Conservation (phyloP, 2,797 vertebrate genomes). For the Coreius guichenoti region DNA sequence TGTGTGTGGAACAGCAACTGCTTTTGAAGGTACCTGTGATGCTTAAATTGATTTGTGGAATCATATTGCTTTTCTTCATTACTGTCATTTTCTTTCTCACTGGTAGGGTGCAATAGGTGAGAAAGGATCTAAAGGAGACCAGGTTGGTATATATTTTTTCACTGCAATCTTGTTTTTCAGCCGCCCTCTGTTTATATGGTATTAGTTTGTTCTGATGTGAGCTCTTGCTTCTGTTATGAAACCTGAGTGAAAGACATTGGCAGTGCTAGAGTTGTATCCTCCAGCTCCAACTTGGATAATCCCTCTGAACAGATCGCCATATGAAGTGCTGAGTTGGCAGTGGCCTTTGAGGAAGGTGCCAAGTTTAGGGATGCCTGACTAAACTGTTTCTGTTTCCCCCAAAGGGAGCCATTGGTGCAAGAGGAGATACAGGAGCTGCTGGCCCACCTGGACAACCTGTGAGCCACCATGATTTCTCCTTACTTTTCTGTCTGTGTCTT, state of each 20-base stretch:
- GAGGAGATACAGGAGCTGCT: conserved; percentile 75
- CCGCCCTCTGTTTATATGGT: conserved; percentile 18
- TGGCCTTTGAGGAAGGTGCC: conserved; percentile 16
- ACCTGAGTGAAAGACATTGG: conserved; percentile 36
- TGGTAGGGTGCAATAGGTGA: conserved; percentile 84
- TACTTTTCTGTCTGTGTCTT: background rate
- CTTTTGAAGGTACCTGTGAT: background rate
- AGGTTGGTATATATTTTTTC: conserved; percentile 74
- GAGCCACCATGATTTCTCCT: conserved; percentile 57
- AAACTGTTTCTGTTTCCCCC: conserved; percentile 28
- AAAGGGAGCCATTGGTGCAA: conserved; percentile 78
- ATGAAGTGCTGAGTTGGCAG: conserved; percentile 42
- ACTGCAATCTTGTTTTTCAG: conserved; percentile 64
- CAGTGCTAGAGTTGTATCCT: conserved; percentile 31
- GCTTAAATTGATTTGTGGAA: conserved; percentile 23
- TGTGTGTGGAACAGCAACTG: background rate
- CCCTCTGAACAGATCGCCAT: conserved; percentile 28
- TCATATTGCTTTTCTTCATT: conserved; percentile 36
- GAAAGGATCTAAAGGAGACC: conserved; percentile 90
- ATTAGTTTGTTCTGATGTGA: conserved; percentile 19
- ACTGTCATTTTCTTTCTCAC: background rate
- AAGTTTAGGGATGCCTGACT: conserved; percentile 44
- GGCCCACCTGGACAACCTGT: conserved; percentile 79
- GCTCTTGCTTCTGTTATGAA: conserved; percentile 21
- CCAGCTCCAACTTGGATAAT: conserved; percentile 47